Evolutionary conservation across 2,888 invertebrate species (phyloP).

Genomic region (Scaptodrosophila latifasciaeformis): DNA sequence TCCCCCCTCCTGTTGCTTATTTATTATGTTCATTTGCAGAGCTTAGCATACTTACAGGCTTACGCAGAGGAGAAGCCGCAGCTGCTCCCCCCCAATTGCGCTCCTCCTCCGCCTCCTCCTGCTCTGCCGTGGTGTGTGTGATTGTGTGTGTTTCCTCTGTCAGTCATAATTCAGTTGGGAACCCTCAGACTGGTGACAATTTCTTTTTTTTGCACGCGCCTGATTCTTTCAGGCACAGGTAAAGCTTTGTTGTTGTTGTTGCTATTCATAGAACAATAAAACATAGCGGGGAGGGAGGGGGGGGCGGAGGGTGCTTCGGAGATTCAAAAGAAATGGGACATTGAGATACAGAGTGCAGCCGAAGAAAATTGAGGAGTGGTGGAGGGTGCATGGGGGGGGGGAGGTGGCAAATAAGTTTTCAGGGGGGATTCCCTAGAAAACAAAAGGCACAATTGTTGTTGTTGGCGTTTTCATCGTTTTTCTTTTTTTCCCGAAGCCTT

Average conservation of each 20-base stretch:
- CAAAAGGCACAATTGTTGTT: slow-evolving; percentile 32
- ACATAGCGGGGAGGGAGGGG: no score
- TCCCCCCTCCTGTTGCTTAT: slow-evolving; percentile 20
- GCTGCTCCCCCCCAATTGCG: no score
- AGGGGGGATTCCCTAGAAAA: slow-evolving; percentile 16
- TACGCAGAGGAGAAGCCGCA: slow-evolving; percentile 10
- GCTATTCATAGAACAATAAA: no score
- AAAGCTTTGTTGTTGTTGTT: no score
- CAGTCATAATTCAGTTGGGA: slow-evolving; percentile 40
- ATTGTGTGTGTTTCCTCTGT: no score
- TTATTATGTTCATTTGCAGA: slow-evolving; percentile 55
- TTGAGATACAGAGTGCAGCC: no score
- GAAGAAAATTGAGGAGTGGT: background rate
- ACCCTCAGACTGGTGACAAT: slow-evolving; percentile 6
- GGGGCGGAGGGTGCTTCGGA: no score
- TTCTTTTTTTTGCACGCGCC: slow-evolving; percentile 7
- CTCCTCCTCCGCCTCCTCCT: no score
- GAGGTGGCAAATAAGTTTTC: no score
- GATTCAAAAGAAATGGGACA: no score
- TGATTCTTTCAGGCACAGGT: slow-evolving; percentile 1
- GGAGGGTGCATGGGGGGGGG: no score
- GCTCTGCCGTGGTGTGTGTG: no score
- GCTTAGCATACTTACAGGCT: slow-evolving; percentile 44
- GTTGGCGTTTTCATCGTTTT: slow-evolving; percentile 16
- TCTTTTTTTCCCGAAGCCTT: slow-evolving; percentile 22